Evolutionary conservation across 2,113 vertebrate genomes (phyloP).

Genomic region (Tiliqua scincoides): DNA sequence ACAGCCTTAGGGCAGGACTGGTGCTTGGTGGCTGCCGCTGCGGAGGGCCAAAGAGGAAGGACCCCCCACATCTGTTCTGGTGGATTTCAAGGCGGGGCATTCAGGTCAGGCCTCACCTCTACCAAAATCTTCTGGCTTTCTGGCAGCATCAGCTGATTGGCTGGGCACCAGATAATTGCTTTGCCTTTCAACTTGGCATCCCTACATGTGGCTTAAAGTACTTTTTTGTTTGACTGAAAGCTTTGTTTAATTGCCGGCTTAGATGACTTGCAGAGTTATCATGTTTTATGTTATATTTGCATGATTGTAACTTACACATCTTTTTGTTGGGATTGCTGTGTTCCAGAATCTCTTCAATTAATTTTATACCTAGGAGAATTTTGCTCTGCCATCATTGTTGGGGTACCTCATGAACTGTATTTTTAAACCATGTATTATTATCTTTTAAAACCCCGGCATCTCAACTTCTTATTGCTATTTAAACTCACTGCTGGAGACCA

Average conservation of each 20-base stretch:
- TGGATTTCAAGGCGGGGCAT: no score
- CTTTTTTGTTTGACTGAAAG: not conserved
- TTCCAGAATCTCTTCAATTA: not conserved
- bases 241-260: not conserved
- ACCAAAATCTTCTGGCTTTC: no score
- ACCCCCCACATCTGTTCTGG: no score
- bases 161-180: not conserved
- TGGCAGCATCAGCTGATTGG: no score
- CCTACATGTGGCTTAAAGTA: not conserved
- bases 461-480: not conserved
- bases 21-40: no score
- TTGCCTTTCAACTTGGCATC: not conserved
- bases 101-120: no score
- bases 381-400: not conserved
- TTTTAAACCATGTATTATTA: not conserved
- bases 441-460: not conserved
- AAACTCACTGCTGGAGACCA: not conserved
- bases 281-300: not conserved
- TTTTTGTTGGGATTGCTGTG: not conserved
- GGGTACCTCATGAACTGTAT: not conserved
- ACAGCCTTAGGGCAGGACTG: no score
- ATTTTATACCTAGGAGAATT: not conserved
- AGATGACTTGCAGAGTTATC: constrained; percentile 6
- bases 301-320: not conserved
- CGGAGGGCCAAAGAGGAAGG: no score